Conservation (phyloP, 2,113 vertebrate genomes). For the Chloroceryle aenea region DNA sequence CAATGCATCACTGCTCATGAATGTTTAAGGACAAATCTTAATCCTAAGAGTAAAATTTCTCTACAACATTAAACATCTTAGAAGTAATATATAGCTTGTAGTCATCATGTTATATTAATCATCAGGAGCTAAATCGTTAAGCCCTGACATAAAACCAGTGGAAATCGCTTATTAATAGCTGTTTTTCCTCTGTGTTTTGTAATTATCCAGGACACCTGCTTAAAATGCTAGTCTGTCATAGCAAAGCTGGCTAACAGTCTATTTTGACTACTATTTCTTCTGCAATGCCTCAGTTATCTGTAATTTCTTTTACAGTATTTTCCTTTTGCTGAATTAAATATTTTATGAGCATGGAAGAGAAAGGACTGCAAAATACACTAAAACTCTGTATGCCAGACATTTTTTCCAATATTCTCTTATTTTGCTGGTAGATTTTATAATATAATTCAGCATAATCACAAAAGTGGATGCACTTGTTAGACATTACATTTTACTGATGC, state of each 20-base stretch:
- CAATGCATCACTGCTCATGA: not conserved
- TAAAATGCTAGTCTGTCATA: not conserved
- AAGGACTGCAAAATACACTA: not conserved
- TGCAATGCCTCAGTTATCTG: not conserved
- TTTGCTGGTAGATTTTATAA: not conserved
- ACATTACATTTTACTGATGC: not conserved
- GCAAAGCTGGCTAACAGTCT: not conserved
- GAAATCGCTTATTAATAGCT: not conserved
- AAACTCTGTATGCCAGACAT: not conserved
- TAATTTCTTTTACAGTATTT: not conserved
- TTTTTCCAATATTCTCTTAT: not conserved
- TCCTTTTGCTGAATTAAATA: not conserved
- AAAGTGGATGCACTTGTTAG: slow-evolving; percentile 22
- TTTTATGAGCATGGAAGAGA: not conserved
- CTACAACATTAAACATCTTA: not conserved
- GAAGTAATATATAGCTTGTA: not conserved
- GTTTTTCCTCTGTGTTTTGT: not conserved
- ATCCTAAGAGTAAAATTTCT: not conserved
- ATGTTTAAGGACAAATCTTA: not conserved
- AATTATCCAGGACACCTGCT: not conserved
- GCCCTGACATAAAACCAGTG: fast-evolving
- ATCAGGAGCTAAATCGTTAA: not conserved
- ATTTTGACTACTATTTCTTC: not conserved
- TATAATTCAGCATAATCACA: not conserved
- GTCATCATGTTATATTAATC: not conserved